phyloP scores from a whole-genome alignment of 2,888 invertebrate species.

The Hypsopygia costalis region DNA sequence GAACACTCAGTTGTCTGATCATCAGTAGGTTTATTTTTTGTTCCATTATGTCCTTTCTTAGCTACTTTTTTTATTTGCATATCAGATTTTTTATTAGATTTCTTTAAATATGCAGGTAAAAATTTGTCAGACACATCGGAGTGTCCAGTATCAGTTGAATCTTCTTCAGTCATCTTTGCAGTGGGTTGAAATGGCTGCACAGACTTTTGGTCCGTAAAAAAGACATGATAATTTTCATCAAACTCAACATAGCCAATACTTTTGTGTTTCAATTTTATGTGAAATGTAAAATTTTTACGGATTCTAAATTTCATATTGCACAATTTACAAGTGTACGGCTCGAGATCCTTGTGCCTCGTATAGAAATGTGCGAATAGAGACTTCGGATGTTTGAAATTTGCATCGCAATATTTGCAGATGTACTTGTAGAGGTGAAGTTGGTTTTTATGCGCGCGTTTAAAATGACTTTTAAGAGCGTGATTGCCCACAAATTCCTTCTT shows the following conservation, averaged over 20 bases:
- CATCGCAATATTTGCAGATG: conserved; percentile 44
- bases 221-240: conserved; percentile 58
- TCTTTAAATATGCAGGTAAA: too few relatives aligned
- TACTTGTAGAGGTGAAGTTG: conserved; percentile 57
- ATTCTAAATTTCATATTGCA: conserved; percentile 47
- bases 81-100: too few relatives aligned
- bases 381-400: conserved; percentile 55
- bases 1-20: too few relatives aligned
- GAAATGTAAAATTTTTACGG: conserved; percentile 55
- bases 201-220: conserved; percentile 53
- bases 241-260: conserved; percentile 60
- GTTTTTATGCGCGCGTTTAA: conserved; percentile 38
- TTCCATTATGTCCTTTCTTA: too few relatives aligned
- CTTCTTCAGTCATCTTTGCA: too few relatives aligned
- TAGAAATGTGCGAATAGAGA: conserved; percentile 57
- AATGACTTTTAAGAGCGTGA: conserved; percentile 42
- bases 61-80: too few relatives aligned
- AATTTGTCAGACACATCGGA: too few relatives aligned
- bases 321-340: conserved; percentile 59
- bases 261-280: conserved; percentile 58
- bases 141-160: too few relatives aligned
- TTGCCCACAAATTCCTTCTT: conserved; percentile 46
- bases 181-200: conserved; percentile 26
- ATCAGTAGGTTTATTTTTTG: too few relatives aligned
- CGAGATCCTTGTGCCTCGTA: conserved; percentile 44